These are phyloP conservation scores for Microcebus griseorufus DNA, from an alignment of 2,113 vertebrate species.

Conservation along the genomic window DNA sequence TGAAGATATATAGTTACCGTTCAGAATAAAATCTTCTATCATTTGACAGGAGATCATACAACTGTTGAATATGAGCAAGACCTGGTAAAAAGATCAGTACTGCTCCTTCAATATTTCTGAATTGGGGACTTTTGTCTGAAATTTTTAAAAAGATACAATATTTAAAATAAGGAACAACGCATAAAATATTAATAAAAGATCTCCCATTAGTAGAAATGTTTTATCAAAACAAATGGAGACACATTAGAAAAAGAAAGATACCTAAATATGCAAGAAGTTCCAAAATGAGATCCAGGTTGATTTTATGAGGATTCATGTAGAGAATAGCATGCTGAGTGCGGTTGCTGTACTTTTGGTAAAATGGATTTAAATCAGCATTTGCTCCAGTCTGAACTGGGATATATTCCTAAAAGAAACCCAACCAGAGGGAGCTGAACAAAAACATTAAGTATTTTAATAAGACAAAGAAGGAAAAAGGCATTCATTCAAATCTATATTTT, in stretches of 20 bases:
- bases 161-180: neutral
- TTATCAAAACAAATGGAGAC: neutral
- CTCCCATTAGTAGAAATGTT: neutral
- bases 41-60: constrained; percentile 92
- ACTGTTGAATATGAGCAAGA: constrained; percentile 96
- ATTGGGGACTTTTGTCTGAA: constrained; percentile 93
- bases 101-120: constrained; percentile 91
- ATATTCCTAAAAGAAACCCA: constrained; percentile 87
- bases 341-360: constrained; percentile 91
- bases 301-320: constrained; percentile 97
- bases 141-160: constrained; percentile 45
- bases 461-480: neutral
- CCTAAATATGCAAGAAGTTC: constrained; percentile 93
- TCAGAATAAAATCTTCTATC: constrained; percentile 93
- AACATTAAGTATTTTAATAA: constrained; percentile 10
- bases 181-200: neutral
- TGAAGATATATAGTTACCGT: constrained; percentile 85
- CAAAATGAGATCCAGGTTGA: constrained; percentile 96
- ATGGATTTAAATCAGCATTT: constrained; percentile 86
- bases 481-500: neutral
- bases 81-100: constrained; percentile 96
- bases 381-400: constrained; percentile 84
- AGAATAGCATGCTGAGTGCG: constrained; percentile 92
- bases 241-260: constrained; percentile 73
- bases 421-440: neutral